Evolutionary conservation across 92 coral and sea anemone genomes (phyloP), one percentile per base, ranked within the genome.

Genomic region (Epizoanthus fatuus): DNA sequence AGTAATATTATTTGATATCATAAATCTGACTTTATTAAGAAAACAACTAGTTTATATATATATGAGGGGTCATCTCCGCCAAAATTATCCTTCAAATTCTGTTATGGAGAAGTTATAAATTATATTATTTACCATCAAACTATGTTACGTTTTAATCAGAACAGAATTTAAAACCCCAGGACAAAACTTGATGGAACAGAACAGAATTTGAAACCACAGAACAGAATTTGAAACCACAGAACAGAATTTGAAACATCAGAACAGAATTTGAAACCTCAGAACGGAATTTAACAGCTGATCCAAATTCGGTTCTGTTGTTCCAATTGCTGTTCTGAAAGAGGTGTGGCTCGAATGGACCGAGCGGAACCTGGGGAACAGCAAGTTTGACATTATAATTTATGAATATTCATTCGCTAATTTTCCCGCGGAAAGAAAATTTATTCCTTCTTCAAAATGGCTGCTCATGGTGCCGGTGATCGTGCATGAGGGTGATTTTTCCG

Each of bases 221-320:
- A 45, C 51, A 45, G 51, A 45, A 45, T 45, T 45, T 45, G 51
- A 45, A 45, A 45, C 51, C 6, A 5, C 51, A 45, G 51, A 9
- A 45, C 51, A 45, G 1, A 45, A 6, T 6, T 45, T 6, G 51
- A 45, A 4, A 45, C 8, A 40, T 22, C 4, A 45, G 51, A 45
- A 45, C 51, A 45, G 51, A 45, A 45, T 45, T 45, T 45, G 51
- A 45, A 45, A 45, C 51, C 6, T 1, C 8, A 45, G 51, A 5
- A 9, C 51, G 7, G 37, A 62, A 62, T 62, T 62, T 62, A 3
- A 59, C 66, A 62, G 66, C 66, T 1, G 12, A 62, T 62, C 66
- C 37, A 62, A 19, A 19, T 62, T 62, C 38, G 37, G 67, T 62
- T 60, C 65, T 60, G 29, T 59, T 59, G 65, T 59, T 59, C 65